Evolutionary conservation across 2,888 invertebrate genomes (phyloP), one percentile per base, ranked within the genome.

Genomic region (Lacanobia oleracea): DNA sequence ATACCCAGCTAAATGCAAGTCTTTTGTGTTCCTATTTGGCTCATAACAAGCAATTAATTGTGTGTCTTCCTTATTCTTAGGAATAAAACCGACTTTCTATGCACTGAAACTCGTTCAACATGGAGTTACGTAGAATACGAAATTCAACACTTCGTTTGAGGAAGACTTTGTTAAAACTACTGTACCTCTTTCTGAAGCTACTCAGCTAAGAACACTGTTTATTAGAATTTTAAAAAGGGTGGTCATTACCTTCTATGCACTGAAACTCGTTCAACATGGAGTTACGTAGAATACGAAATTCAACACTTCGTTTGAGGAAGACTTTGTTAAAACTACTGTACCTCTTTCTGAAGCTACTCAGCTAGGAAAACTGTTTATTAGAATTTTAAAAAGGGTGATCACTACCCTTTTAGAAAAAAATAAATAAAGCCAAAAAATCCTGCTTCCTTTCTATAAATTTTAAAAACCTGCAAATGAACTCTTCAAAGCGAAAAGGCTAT

Each of bases 1-100:
- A 33, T 43, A 27, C 10, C 18, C 16, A 18, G 21, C 48, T 18
- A 4, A 48, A n/a, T 70, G 21, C 9, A n/a, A 57, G 21, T 40
- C 7, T 27, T 45, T 59, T 72, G 14, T 14, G 23, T 23, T 48
- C 48, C 48, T 48, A 56, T 56, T 56, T 71, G 70, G 21, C 21
- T 16, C 7, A 4, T 40, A 40, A 7, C n/a, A 33, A n/a, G 37
- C 12, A 21, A 37, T 2, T 40, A 40, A 40, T 56, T n/a, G 56
- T 18, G 6, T 37, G 2, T 12, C 14, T 40, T 21, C 7, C 0
- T 7, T 40, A 57, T 12, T 40, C 10, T 40, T 14, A 56, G 12
- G 12, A 37, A 2, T 57, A 57, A 21, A 57, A 37, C 6, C n/a
- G 33, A 57, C 57, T 37, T 37, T 56, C 8, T 27, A 33, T 18